Evolutionary conservation across 2,113 vertebrate genomes (phyloP), one percentile per base, ranked within the genome.

Genomic region (Centropristis striata): DNA sequence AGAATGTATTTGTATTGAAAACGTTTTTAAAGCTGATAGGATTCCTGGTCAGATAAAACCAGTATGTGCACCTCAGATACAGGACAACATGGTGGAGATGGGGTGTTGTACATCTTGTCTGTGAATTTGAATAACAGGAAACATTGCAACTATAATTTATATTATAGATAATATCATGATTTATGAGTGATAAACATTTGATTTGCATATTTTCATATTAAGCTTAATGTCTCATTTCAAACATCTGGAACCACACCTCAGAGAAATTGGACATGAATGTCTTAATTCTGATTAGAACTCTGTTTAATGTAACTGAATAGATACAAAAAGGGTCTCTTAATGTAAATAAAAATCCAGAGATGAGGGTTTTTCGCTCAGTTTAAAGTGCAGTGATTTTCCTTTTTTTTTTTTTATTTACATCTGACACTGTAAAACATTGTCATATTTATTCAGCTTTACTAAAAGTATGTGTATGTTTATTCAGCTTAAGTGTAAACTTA

Each of bases 1-100:
- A 36, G 4, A 55, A 41, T 59, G 18, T 14, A 12, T 74, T 55
- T 21, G 20, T 27, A 11, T 75, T 44, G 8, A 58, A 75, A 54
- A 18, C 13, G 41, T 76, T 54, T 71, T 23, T 18, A 18, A 16
- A 44, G 32, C 46, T 4, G 18, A 32, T n/a, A 2, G 14, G 14
- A 12, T 66, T 80, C 8, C 51, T 23, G 51, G 1, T 71, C 2
- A 49, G 42, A 63, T 50, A 49, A 71, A 75, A 68, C 61, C 46
- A 64, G 18, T 78, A 65, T 77, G 75, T 77, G 61, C 37, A 63
- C 42, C 71, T 64, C 57, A 71, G 53, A 77, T 83, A 49, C 71
- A 80, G 85, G 86, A 85, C 83, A 89, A 88, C 88, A 88, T 87
- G 86, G 85, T 90, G 81, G 84, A 78, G 60, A 63, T 75, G 59